These are phyloP conservation scores for Neostethus bicornis DNA, from an alignment of 2,797 vertebrate genomes.

Conservation along the genomic window DNA sequence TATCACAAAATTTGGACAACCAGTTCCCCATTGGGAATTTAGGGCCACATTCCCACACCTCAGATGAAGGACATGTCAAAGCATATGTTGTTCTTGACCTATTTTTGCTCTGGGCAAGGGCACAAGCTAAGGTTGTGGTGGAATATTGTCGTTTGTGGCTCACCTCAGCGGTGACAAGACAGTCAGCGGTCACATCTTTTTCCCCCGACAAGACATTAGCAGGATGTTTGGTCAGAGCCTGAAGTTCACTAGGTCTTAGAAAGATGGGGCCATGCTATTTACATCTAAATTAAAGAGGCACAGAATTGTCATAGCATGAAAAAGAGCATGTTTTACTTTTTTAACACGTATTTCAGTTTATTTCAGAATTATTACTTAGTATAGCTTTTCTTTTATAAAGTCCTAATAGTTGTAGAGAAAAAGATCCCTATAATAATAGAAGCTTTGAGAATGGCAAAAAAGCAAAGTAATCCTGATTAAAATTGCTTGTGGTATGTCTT, in stretches of 20 bases:
- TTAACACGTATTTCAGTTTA: background rate
- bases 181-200: constrained; percentile 32
- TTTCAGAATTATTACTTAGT: constrained; percentile 22
- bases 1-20: constrained; percentile 1
- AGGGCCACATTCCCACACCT: constrained; percentile 21
- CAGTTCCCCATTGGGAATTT: background rate
- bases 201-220: background rate
- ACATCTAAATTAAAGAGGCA: background rate
- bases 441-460: constrained; percentile 1
- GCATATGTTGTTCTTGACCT: constrained; percentile 41
- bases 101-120: constrained; percentile 36
- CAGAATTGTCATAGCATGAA: background rate
- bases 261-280: background rate
- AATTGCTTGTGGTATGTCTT: constrained; percentile 15
- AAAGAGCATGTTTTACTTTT: constrained; percentile 10
- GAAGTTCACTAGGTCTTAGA: background rate
- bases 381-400: constrained; percentile 10
- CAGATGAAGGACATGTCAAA: constrained; percentile 41
- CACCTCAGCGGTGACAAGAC: constrained; percentile 27
- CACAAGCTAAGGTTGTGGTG: constrained; percentile 25
- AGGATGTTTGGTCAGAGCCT: background rate
- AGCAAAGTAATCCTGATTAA: constrained; percentile 33
- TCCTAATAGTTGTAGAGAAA: constrained; percentile 9
- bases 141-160: constrained; percentile 33
- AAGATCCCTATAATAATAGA: constrained; percentile 12